Percentiles rank a stretch among this genome's conserved stretches.
These are phyloP conservation scores for Dione juno DNA, from an alignment of 2,888 invertebrate species.

Conservation along the genomic window DNA sequence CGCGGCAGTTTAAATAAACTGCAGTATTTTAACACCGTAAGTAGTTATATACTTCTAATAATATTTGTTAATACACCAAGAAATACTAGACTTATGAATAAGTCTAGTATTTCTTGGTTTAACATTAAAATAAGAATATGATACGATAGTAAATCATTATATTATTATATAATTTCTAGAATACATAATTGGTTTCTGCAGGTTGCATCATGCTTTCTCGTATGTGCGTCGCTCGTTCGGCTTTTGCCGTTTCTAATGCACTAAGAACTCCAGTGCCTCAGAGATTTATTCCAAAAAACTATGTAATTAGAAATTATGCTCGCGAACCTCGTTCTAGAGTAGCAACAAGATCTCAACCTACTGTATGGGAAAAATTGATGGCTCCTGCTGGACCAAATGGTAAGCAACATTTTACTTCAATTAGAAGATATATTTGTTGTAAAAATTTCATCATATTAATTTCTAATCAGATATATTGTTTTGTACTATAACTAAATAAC, in stretches of 20 bases:
- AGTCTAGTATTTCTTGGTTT: neutral
- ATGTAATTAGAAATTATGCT: constrained; percentile 81
- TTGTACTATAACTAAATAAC: no score
- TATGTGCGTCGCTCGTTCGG: constrained; percentile 70
- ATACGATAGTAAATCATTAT: neutral
- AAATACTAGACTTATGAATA: neutral
- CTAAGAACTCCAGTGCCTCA: constrained; percentile 73
- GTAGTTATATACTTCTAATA: neutral
- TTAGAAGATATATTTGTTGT: no score
- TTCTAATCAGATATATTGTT: no score
- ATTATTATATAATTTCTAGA: neutral
- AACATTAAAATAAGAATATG: neutral
- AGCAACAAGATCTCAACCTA: constrained; percentile 74
- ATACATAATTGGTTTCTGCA: constrained; percentile 28
- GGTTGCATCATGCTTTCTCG: constrained; percentile 79
- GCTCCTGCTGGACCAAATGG: constrained; percentile 91
- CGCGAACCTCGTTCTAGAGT: constrained; percentile 76
- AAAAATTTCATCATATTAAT: no score
- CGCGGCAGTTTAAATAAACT: neutral
- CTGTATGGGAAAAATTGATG: constrained; percentile 88
- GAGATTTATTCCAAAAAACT: constrained; percentile 74
- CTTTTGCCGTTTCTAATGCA: constrained; percentile 63
- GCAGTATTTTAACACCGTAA: neutral
- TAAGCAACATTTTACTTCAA: constrained; percentile 65
- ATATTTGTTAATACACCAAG: neutral